A percentile compares a stretch with the other conserved stretches of the same genome.
Evolutionary conservation across 2,797 vertebrate species (phyloP).

Genomic region (Sylvilagus floridanus): DNA sequence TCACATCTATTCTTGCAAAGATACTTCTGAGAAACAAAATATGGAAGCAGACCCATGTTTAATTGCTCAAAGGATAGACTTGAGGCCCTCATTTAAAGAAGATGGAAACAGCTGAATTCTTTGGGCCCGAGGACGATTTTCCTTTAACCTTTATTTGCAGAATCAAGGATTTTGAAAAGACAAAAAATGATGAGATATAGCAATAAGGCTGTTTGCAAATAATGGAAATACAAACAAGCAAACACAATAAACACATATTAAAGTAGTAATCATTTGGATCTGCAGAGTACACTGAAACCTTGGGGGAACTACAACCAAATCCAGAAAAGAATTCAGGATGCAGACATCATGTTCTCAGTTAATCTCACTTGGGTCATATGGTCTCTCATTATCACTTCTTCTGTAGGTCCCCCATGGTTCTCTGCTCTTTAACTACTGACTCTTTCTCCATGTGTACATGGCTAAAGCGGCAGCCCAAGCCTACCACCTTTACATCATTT

Average conservation of each 20-base stretch:
- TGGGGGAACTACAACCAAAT: background rate
- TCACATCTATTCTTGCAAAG: background rate
- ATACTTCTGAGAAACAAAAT: background rate
- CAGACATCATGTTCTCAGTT: background rate
- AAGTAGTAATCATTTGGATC: background rate
- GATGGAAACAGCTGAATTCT: background rate
- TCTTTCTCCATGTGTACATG: background rate
- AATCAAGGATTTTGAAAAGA: conserved; percentile 13
- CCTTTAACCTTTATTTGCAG: background rate
- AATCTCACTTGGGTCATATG: background rate
- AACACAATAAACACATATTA: background rate
- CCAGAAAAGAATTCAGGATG: background rate
- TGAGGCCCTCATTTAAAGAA: background rate
- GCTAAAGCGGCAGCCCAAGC: too few relatives aligned
- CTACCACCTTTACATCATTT: background rate
- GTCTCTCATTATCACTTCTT: background rate
- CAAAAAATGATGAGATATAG: background rate
- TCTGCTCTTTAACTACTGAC: background rate
- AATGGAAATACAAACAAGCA: background rate
- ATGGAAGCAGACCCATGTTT: background rate
- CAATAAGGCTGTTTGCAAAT: background rate
- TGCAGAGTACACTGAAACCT: background rate
- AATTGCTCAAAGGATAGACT: background rate
- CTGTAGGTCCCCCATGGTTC: background rate
- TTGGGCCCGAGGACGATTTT: background rate